phyloP scores from a whole-genome alignment of 2,797 vertebrate species.

The Streptopelia turtur region DNA sequence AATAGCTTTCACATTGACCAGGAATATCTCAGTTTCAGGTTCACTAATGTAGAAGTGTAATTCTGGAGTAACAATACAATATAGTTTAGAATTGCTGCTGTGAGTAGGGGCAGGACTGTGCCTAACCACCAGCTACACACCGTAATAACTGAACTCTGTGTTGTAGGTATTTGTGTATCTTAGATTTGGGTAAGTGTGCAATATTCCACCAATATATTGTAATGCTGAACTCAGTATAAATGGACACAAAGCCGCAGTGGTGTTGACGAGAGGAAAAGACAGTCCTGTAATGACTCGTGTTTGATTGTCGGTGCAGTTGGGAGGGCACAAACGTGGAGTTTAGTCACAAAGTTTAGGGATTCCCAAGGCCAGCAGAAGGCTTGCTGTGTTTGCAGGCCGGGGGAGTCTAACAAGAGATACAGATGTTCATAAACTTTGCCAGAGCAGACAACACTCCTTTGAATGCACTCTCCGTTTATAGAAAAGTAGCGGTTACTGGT shows the following conservation, averaged over 20 bases:
- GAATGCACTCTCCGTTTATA: background rate
- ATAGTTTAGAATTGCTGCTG: background rate
- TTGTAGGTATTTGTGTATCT: background rate
- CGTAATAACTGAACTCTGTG: rapidly evolving
- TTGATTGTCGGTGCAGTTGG: background rate
- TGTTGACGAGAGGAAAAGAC: background rate
- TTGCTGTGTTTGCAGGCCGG: background rate
- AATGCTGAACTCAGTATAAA: background rate
- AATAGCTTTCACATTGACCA: background rate
- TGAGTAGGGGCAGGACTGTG: background rate
- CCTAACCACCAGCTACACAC: background rate
- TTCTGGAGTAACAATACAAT: background rate
- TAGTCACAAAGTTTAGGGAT: background rate
- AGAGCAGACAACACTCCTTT: background rate
- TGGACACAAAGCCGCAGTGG: background rate
- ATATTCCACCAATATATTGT: background rate
- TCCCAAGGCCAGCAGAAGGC: background rate
- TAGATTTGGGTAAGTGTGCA: background rate
- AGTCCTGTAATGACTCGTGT: background rate
- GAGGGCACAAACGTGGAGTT: background rate
- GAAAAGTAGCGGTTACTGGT: background rate
- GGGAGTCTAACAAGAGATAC: background rate
- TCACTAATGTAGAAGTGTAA: background rate
- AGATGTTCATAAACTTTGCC: background rate
- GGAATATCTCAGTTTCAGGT: background rate